Percentiles rank a stretch among this genome's conserved stretches.
Evolutionary conservation across 2,113 vertebrate species (phyloP).

Genomic region (Oreochromis niloticus): DNA sequence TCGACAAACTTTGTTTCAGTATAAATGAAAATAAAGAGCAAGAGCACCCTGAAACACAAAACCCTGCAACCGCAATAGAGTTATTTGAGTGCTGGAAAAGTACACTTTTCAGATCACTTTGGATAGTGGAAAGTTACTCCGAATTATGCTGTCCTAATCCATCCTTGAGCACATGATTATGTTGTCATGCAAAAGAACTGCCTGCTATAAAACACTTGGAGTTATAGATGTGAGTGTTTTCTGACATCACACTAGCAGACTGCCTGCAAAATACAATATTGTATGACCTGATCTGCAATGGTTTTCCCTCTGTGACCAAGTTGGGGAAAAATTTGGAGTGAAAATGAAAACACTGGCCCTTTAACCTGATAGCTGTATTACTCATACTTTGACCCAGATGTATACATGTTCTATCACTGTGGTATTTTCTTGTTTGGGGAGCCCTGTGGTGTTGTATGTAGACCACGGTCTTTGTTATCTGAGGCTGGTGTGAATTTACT

Average conservation of each 20-base stretch:
- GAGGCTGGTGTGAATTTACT: background rate
- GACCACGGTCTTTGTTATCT: background rate
- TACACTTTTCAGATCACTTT: background rate
- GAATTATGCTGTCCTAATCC: background rate
- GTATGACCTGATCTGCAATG: background rate
- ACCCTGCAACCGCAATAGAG: background rate
- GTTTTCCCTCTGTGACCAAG: conserved; percentile 9
- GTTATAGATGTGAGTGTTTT: background rate
- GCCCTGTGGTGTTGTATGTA: background rate
- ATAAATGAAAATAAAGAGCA: background rate
- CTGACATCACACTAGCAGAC: background rate
- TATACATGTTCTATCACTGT: background rate
- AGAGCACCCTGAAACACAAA: background rate
- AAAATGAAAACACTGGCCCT: conserved; percentile 8
- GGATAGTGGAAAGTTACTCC: background rate
- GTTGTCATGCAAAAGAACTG: background rate
- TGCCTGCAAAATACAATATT: background rate
- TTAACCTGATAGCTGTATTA: conserved; percentile 24
- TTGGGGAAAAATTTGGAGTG: conserved; percentile 32
- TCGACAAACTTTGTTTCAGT: background rate
- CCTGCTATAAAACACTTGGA: background rate
- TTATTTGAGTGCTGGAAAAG: background rate
- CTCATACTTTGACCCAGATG: conserved; percentile 16
- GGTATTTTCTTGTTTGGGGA: background rate
- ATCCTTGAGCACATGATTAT: background rate